Evolutionary conservation across 2,888 invertebrate genomes (phyloP).

Genomic region (Lasius fuliginosus): DNA sequence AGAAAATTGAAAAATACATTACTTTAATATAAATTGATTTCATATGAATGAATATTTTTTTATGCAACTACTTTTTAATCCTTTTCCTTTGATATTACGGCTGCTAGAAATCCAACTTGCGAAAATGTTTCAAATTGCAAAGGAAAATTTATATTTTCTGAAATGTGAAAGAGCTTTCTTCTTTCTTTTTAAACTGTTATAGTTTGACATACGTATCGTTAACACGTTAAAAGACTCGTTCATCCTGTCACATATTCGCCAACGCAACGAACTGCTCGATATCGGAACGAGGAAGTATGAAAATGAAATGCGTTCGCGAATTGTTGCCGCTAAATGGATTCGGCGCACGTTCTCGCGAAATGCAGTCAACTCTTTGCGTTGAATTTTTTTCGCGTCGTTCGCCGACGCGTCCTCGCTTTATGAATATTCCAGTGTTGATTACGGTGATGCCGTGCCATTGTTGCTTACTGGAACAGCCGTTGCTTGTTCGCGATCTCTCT

Average conservation of each 20-base stretch:
- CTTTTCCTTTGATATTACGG: neutral
- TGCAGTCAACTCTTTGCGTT: slow-evolving; percentile 54
- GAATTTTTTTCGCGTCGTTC: slow-evolving; percentile 60
- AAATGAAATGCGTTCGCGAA: slow-evolving; percentile 24
- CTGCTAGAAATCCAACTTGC: neutral
- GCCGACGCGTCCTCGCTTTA: slow-evolving; percentile 65
- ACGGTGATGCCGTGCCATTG: slow-evolving; percentile 69
- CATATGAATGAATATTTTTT: neutral
- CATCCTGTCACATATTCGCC: neutral
- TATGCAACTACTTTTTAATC: neutral
- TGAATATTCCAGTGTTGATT: slow-evolving; percentile 81
- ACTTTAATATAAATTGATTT: neutral
- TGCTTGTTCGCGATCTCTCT: slow-evolving; percentile 60
- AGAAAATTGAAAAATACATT: neutral
- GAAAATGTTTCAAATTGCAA: neutral
- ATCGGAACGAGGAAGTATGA: slow-evolving; percentile 5
- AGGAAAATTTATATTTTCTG: neutral
- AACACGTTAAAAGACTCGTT: slow-evolving; percentile 40
- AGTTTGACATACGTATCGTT: neutral
- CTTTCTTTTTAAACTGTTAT: neutral
- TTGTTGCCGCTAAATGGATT: slow-evolving; percentile 36
- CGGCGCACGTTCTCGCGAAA: slow-evolving; percentile 36
- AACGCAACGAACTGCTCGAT: slow-evolving; percentile 17
- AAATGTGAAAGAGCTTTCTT: neutral
- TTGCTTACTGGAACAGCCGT: slow-evolving; percentile 70